These are phyloP conservation scores for Brachionichthys hirsutus DNA, from an alignment of 2,113 vertebrate genomes.

Conservation along the genomic window DNA sequence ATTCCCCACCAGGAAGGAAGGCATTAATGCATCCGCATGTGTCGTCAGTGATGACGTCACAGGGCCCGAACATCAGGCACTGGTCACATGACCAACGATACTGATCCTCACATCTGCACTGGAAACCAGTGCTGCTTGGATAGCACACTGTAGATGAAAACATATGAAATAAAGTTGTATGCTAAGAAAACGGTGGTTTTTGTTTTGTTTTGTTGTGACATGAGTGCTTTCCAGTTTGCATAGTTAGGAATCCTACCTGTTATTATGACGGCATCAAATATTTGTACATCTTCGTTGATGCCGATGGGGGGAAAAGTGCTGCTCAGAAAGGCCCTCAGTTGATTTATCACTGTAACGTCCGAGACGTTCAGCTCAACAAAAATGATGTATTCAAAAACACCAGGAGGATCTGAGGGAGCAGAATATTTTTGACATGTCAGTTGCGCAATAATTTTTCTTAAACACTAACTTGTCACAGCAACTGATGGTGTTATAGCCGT, in stretches of 20 bases:
- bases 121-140: constrained; percentile 14
- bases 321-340: constrained; percentile 25
- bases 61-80: constrained; percentile 35
- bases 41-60: constrained; percentile 37
- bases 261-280: constrained; percentile 24
- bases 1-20: constrained; percentile 27
- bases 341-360: background rate
- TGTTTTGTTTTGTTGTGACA: background rate
- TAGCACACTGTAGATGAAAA: constrained; percentile 42
- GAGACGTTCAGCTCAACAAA: constrained; percentile 1
- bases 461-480: no score
- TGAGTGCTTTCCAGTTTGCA: background rate
- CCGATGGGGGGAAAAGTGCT: constrained; percentile 35
- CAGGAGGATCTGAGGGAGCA: background rate
- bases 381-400: constrained; percentile 17
- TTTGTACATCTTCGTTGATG: constrained; percentile 7
- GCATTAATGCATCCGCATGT: constrained; percentile 53
- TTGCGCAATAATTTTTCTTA: no score
- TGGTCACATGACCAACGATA: constrained; percentile 53
- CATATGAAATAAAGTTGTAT: background rate
- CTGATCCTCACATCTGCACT: constrained; percentile 56
- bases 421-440: no score
- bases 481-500: no score
- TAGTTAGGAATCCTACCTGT: constrained; percentile 35
- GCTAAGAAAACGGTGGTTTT: background rate